phyloP scores from a whole-genome alignment of 1,140 invertebrate species.

The Polypedilum vanderplanki region DNA sequence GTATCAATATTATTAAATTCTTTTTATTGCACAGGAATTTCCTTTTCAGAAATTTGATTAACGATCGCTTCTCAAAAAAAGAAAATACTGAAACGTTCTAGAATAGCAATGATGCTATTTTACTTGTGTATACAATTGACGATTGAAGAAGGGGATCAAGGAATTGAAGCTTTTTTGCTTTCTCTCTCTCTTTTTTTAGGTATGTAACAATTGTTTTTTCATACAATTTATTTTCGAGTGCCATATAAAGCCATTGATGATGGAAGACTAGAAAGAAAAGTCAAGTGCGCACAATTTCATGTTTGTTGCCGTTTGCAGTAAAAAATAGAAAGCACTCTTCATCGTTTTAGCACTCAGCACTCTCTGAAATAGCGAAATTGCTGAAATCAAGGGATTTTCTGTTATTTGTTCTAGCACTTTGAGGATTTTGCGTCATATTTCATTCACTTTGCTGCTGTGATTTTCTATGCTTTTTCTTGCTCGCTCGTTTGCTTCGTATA shows the following conservation, averaged over 20 bases:
- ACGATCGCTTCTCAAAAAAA: too few species aligned
- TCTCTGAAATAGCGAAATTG: neutral
- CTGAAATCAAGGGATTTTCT: constrained; percentile 5
- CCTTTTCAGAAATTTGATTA: too few species aligned
- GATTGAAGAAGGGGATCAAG: too few species aligned
- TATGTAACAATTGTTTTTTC: neutral
- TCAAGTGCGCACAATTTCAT: neutral
- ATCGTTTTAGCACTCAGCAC: too few species aligned
- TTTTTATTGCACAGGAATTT: too few species aligned
- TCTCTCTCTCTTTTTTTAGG: neutral
- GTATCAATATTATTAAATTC: too few species aligned
- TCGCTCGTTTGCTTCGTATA: too few species aligned
- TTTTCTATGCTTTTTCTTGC: neutral
- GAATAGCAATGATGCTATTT: too few species aligned
- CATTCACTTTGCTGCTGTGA: neutral
- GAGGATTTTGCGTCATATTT: constrained; percentile 27
- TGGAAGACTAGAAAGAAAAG: neutral
- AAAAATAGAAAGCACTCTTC: too few species aligned
- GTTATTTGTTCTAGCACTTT: constrained; percentile 18
- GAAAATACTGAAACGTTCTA: too few species aligned
- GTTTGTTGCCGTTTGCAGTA: neutral
- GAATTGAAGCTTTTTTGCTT: too few species aligned
- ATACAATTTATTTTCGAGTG: constrained; percentile 13
- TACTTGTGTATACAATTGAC: too few species aligned
- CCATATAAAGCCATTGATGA: neutral